Evolutionary conservation across 2,797 vertebrate genomes (phyloP), one percentile per base, ranked within the genome.

Genomic region (Tinamus major): DNA sequence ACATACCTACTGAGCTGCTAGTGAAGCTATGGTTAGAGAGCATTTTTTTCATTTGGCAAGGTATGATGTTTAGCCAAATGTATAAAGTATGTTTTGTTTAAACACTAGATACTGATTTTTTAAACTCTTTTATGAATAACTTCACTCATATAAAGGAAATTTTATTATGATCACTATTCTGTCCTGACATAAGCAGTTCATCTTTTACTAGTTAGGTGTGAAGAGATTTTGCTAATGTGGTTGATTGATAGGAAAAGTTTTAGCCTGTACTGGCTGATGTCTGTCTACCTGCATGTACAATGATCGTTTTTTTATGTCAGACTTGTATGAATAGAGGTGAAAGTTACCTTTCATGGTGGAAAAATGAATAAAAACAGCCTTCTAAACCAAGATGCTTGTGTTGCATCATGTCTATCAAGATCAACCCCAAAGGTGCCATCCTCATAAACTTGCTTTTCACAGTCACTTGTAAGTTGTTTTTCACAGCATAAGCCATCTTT

Each of bases 1-100:
- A 82, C 97, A 95, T 97, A 93, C 97, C 96, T 91, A 90, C 55
- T 82, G 92, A 97, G 92, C 71, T 81, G 80, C 87, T 90, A 74
- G 48, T 46, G 53, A 79, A 79, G 53, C 29, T 46, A 72, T 19
- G 13, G 33, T 85, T 79, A 85, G 87, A 71, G 49, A 84, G 27
- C 56, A 68, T 44, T 70, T 86, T 86, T 88, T 92, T 87, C 56
- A 2, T 76, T 92, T 92, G 92, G 75, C 89, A 80, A 90, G 67
- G 84, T 67, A 59, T 17, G 3, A 18, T 67, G 23, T 68, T 81
- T 76, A 65, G 37, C 64, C 62, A 55, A 76, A 78, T 58, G 37
- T 31, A 83, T 88, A 67, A 88, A 63, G 69, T 63, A 51, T 46
- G 70, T 85, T 91, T 94, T 84, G 83, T 84, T 85, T 72, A 68